These are phyloP conservation scores for Macroteleia sp. DNA, from an alignment of 2,888 invertebrate species.

Conservation along the genomic window DNA sequence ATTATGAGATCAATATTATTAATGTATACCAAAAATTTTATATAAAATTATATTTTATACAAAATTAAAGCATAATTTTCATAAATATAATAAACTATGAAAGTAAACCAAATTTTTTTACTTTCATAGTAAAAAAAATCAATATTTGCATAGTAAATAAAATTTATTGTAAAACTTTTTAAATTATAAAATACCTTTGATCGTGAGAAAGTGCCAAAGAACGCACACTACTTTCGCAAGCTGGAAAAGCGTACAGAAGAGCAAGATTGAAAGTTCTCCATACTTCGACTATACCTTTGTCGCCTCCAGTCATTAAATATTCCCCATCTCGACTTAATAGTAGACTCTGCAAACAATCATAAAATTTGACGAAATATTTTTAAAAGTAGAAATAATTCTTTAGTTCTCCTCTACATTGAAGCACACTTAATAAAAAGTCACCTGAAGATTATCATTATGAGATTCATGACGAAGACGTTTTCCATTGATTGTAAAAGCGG, in stretches of 20 bases:
- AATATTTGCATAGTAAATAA: no score
- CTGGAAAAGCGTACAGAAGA: slow-evolving; percentile 98
- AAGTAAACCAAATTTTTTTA: no score
- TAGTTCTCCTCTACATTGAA: no score
- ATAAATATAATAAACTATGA: no score
- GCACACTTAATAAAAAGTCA: slow-evolving; percentile 78
- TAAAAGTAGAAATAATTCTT: no score
- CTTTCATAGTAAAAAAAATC: no score
- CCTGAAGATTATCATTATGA: slow-evolving; percentile 97
- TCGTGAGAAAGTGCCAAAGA: slow-evolving; percentile 98
- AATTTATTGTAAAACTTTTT: no score
- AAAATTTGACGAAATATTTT: no score
- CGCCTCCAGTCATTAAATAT: slow-evolving; percentile 98
- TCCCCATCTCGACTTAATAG: slow-evolving; percentile 98
- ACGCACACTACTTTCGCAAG: slow-evolving; percentile 96
- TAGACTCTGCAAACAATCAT: slow-evolving; percentile 88
- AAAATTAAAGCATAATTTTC: no score
- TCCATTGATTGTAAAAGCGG: slow-evolving; percentile 97
- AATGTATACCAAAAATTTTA: no score
- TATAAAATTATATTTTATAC: no score
- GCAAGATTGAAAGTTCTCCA: slow-evolving; percentile 99
- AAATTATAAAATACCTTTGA: slow-evolving; percentile 91
- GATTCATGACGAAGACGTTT: slow-evolving; percentile 94
- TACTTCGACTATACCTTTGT: slow-evolving; percentile 98
- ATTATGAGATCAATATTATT: no score